These are phyloP conservation scores for Salticus scenicus DNA, from an alignment of 2,888 invertebrate species.

Conservation along the genomic window DNA sequence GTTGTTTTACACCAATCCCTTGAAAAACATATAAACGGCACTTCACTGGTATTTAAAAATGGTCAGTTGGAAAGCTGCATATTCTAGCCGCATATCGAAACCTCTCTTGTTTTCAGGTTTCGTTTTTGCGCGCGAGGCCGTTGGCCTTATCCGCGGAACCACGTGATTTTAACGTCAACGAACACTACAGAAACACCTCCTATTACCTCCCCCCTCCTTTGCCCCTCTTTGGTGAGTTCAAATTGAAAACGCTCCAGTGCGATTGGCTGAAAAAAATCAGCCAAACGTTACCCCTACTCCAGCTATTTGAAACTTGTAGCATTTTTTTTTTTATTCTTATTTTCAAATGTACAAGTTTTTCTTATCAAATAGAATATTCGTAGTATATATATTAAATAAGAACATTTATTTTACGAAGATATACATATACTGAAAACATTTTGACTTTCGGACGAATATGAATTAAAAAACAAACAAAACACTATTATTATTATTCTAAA, in stretches of 20 bases:
- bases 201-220: background rate
- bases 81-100: background rate
- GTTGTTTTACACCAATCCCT: no score
- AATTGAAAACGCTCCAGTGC: background rate
- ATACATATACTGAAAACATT: no score
- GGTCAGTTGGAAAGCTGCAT: no score
- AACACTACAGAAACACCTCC: background rate
- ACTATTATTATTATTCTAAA: no score
- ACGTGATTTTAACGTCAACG: background rate
- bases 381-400: no score
- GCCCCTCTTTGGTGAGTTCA: background rate
- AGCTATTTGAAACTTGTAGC: background rate
- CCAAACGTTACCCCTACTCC: background rate
- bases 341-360: no score
- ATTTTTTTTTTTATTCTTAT: background rate
- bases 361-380: no score
- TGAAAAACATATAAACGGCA: no score
- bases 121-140: conserved; percentile 4
- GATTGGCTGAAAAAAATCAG: background rate
- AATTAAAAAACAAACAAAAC: no score
- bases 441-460: no score
- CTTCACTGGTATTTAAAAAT: no score
- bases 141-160: background rate
- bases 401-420: no score
- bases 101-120: background rate